Percentiles rank a stretch among this genome's conserved stretches.
Conservation (phyloP, 2,113 vertebrate genomes). For the Alosa alosa region DNA sequence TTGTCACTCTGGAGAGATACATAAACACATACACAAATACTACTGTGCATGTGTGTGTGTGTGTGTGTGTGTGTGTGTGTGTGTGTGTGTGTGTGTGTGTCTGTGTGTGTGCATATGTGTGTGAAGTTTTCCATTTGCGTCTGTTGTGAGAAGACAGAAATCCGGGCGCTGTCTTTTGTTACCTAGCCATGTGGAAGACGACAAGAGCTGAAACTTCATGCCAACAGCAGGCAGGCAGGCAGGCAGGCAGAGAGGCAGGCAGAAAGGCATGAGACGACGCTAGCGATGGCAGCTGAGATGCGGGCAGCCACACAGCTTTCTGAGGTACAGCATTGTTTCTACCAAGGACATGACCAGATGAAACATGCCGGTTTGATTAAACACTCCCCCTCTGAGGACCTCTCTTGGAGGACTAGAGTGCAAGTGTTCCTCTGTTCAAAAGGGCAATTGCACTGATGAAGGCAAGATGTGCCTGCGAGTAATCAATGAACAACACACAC, state of each 20-base stretch:
- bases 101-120: not conserved
- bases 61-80: not conserved
- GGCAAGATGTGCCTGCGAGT: slow-evolving; percentile 13
- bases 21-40: not conserved
- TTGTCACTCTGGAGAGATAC: not conserved
- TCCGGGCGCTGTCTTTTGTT: slow-evolving; percentile 19
- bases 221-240: not conserved
- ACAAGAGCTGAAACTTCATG: not conserved
- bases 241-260: not conserved
- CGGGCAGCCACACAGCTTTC: not conserved
- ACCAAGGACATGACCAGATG: slow-evolving; percentile 6
- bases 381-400: not conserved
- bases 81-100: not conserved
- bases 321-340: slow-evolving; percentile 13
- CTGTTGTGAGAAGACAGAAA: not conserved
- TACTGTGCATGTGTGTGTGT: not conserved
- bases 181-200: slow-evolving; percentile 23
- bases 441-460: slow-evolving; percentile 5
- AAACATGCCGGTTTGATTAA: slow-evolving; percentile 27
- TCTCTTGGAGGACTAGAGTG: slow-evolving; percentile 4
- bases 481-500: slow-evolving; percentile 30
- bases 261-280: slow-evolving; percentile 2
- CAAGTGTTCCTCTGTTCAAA: slow-evolving; percentile 20
- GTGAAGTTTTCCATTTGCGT: slow-evolving; percentile 1
- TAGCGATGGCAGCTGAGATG: not conserved